These are phyloP conservation scores for Diadegma fenestrale DNA, from an alignment of 2,888 invertebrate genomes.

Conservation along the genomic window DNA sequence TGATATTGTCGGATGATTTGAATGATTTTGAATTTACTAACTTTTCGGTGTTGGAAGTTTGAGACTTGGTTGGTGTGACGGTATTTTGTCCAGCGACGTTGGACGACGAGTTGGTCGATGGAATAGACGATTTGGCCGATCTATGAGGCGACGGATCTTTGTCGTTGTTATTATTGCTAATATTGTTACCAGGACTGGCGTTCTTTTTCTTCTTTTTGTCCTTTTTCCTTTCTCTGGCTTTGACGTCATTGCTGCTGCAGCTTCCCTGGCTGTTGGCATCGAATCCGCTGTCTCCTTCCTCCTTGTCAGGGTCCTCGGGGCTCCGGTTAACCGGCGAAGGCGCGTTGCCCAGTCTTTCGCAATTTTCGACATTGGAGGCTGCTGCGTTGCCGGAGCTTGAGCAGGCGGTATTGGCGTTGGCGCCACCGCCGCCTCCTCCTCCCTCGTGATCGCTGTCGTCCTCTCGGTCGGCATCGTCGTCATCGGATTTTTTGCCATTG, in stretches of 20 bases:
- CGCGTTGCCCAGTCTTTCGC: conserved; percentile 80
- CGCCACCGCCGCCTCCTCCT: conserved; percentile 71
- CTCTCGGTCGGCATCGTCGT: conserved; percentile 87
- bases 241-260: conserved; percentile 94
- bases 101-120: conserved; percentile 69
- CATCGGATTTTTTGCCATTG: conserved; percentile 85
- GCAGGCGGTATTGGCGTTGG: conserved; percentile 49
- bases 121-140: conserved; percentile 74
- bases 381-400: conserved; percentile 32
- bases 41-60: conserved; percentile 75
- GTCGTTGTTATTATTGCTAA: conserved; percentile 75
- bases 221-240: conserved; percentile 89
- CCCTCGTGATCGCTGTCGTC: conserved; percentile 85
- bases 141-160: conserved; percentile 81
- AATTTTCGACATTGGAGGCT: conserved; percentile 72
- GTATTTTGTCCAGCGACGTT: conserved; percentile 72
- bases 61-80: conserved; percentile 78
- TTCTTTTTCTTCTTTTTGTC: conserved; percentile 89
- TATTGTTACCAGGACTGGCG: conserved; percentile 60
- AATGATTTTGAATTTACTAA: conserved; percentile 64
- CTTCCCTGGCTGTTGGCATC: conserved; percentile 96
- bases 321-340: conserved; percentile 81
- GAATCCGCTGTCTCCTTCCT: conserved; percentile 96
- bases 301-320: conserved; percentile 87
- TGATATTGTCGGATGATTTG: too few relatives aligned